phyloP scores from a whole-genome alignment of 2,888 invertebrate species.

The Masnerella sp. region DNA sequence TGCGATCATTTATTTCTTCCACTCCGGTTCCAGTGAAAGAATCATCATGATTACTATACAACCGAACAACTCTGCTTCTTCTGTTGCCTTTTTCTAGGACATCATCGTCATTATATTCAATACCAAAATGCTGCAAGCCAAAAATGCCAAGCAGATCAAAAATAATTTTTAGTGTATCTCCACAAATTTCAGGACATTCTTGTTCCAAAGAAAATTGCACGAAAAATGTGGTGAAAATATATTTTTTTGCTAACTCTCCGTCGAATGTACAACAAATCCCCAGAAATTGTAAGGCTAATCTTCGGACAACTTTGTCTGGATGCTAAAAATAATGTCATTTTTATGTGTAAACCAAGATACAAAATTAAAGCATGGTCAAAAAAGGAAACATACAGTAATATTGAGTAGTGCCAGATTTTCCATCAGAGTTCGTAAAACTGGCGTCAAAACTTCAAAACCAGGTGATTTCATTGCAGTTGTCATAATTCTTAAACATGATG shows the following conservation, averaged over 20 bases:
- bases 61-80: slow-evolving; percentile 64
- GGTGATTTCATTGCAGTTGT: slow-evolving; percentile 81
- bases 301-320: slow-evolving; percentile 81
- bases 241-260: slow-evolving; percentile 84
- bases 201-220: slow-evolving; percentile 81
- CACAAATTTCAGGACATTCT: slow-evolving; percentile 80
- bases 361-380: neutral
- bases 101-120: slow-evolving; percentile 76
- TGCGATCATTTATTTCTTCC: slow-evolving; percentile 18
- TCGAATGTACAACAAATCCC: slow-evolving; percentile 87
- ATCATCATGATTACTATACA: slow-evolving; percentile 67
- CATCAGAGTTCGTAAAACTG: slow-evolving; percentile 80
- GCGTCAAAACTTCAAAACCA: slow-evolving; percentile 80
- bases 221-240: slow-evolving; percentile 83
- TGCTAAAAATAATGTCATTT: slow-evolving; percentile 68
- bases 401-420: slow-evolving; percentile 77
- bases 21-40: slow-evolving; percentile 52
- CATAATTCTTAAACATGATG: slow-evolving; percentile 84
- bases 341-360: neutral
- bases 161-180: slow-evolving; percentile 82
- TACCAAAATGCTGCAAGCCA: slow-evolving; percentile 82
- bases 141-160: slow-evolving; percentile 85
- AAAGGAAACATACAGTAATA: slow-evolving; percentile 68
- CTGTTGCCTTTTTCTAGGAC: slow-evolving; percentile 56
- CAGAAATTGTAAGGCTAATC: slow-evolving; percentile 84